Percentiles rank a stretch among this genome's conserved stretches.
phyloP scores from a whole-genome alignment of 2,888 invertebrate genomes.

The Euplagia quadripunctaria region DNA sequence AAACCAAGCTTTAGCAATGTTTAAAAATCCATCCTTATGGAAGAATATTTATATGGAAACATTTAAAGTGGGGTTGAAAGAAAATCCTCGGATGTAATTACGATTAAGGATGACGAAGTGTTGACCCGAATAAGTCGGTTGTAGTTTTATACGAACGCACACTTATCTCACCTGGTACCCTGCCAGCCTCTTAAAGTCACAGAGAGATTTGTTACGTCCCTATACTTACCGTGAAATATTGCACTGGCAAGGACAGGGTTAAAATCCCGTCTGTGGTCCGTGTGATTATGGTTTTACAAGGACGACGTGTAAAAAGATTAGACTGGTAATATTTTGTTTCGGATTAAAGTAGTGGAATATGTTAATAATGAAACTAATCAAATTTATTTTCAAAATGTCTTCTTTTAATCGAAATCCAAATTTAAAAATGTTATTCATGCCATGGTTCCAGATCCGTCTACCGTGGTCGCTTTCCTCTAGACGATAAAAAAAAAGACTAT shows the following conservation, averaged over 20 bases:
- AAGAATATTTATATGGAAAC: too few species aligned
- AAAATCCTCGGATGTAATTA: slow-evolving; percentile 15
- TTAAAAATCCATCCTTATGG: too few species aligned
- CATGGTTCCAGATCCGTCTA: too few species aligned
- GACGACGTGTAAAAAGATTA: slow-evolving; percentile 10
- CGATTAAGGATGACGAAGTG: slow-evolving; percentile 41
- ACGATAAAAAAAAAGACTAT: too few species aligned
- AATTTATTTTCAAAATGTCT: neutral
- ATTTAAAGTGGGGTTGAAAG: neutral
- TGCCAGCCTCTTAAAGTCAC: slow-evolving; percentile 45
- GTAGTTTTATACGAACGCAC: slow-evolving; percentile 37
- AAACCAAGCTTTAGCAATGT: too few species aligned
- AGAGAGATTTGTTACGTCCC: slow-evolving; percentile 45
- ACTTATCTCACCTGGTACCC: slow-evolving; percentile 45
- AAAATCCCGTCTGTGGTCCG: slow-evolving; percentile 32
- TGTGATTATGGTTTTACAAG: slow-evolving; percentile 43
- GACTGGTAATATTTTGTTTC: neutral
- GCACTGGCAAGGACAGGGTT: slow-evolving; percentile 34
- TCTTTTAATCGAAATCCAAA: too few species aligned
- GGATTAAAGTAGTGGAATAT: neutral
- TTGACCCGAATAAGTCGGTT: slow-evolving; percentile 24
- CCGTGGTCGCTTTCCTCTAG: too few species aligned
- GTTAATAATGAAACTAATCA: neutral
- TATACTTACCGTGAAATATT: slow-evolving; percentile 44
- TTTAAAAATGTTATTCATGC: too few species aligned